These are phyloP conservation scores for Hycleus cichorii DNA, from an alignment of 1,140 invertebrate genomes.

Conservation along the genomic window DNA sequence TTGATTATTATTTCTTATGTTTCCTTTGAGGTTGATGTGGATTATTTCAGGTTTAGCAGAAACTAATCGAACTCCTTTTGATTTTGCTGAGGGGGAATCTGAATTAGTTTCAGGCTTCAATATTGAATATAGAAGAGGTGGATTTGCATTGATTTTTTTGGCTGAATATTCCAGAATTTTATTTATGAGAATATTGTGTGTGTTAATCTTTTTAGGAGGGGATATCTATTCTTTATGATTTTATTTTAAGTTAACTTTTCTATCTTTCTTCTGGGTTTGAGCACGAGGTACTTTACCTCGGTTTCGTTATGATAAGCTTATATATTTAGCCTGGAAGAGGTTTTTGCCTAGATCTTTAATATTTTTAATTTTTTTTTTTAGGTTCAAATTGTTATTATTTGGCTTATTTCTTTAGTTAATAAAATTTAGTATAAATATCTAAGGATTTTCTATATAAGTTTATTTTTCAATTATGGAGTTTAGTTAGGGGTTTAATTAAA, in stretches of 20 bases:
- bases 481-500: too few species aligned
- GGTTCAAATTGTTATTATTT: slow-evolving; percentile 28
- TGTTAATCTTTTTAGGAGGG: slow-evolving; percentile 46
- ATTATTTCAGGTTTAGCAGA: slow-evolving; percentile 56
- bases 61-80: slow-evolving; percentile 67
- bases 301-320: slow-evolving; percentile 55
- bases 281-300: slow-evolving; percentile 50
- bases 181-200: slow-evolving; percentile 54
- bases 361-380: slow-evolving; percentile 44
- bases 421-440: too few species aligned
- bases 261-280: slow-evolving; percentile 51
- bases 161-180: slow-evolving; percentile 61
- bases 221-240: slow-evolving; percentile 39
- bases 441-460: too few species aligned
- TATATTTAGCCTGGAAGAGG: slow-evolving; percentile 50
- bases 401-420: too few species aligned
- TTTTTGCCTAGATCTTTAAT: slow-evolving; percentile 48
- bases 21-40: slow-evolving; percentile 35
- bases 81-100: slow-evolving; percentile 68
- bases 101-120: slow-evolving; percentile 73
- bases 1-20: too few species aligned
- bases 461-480: too few species aligned
- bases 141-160: slow-evolving; percentile 69
- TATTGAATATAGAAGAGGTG: slow-evolving; percentile 46
- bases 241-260: slow-evolving; percentile 45